These are phyloP conservation scores for Listrodromus nycthemerus DNA, from an alignment of 2,888 invertebrate species.

Conservation along the genomic window DNA sequence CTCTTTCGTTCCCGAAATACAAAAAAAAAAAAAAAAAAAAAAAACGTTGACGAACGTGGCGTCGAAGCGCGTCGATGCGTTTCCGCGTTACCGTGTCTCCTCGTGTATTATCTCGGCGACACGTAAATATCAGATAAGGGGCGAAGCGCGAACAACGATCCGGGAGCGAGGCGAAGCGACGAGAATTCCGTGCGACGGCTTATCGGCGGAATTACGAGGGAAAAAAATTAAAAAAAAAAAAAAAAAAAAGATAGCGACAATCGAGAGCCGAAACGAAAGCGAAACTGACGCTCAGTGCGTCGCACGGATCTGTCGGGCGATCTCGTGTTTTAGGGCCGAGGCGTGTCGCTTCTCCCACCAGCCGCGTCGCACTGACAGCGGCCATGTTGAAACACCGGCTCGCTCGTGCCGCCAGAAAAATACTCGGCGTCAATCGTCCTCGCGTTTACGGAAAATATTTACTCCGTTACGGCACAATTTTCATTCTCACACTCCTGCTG, in stretches of 20 bases:
- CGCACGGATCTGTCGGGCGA: constrained; percentile 8
- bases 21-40: no score
- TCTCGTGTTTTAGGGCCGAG: no score
- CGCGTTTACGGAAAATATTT: constrained; percentile 36
- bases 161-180: not conserved
- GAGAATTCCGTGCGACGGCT: not conserved
- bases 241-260: constrained; percentile 16
- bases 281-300: constrained; percentile 1
- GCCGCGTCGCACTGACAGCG: constrained; percentile 9
- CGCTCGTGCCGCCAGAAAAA: constrained; percentile 5
- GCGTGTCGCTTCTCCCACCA: not conserved
- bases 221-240: not conserved
- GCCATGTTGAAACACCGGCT: constrained; percentile 37
- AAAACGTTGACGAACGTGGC: no score
- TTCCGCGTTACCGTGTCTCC: constrained; percentile 4
- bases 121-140: constrained; percentile 39
- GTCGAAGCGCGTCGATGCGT: not conserved
- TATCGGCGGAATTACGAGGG: constrained; percentile 13
- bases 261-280: not conserved
- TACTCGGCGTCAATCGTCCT: not conserved
- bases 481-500: not conserved
- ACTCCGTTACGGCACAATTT: not conserved
- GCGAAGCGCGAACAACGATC: constrained; percentile 15
- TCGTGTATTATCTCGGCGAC: not conserved
- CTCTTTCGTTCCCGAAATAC: no score